Percentiles rank a stretch among this genome's conserved stretches.
Conservation (phyloP, 2,113 vertebrate species). For the Grus americana region DNA sequence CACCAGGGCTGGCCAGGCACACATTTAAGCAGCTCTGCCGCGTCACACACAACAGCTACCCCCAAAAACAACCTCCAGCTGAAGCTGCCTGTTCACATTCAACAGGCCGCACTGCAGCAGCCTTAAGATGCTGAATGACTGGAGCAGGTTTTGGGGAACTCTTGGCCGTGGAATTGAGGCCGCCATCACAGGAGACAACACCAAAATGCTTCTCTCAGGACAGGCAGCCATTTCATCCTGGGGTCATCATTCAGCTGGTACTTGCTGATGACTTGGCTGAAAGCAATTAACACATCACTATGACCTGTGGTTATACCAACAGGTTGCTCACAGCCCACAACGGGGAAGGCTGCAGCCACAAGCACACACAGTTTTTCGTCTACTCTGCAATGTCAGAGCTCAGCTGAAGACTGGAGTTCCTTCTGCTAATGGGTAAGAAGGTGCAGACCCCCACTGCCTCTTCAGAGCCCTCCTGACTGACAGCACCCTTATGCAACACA, state of each 20-base stretch:
- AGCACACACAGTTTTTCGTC: background rate
- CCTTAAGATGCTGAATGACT: fast-evolving
- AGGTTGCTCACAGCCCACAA: background rate
- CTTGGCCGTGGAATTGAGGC: background rate
- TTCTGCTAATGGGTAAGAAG: background rate
- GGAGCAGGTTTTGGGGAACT: background rate
- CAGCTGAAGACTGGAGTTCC: background rate
- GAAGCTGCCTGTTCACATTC: background rate
- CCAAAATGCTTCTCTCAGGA: background rate
- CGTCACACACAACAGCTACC: background rate
- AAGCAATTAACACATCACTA: background rate
- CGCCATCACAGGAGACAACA: background rate
- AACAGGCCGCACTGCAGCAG: fast-evolving
- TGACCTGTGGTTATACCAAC: background rate
- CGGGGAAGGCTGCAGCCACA: background rate
- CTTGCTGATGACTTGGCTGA: background rate
- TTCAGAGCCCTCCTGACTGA: background rate
- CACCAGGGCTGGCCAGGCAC: background rate
- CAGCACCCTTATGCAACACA: background rate
- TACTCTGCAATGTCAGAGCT: background rate
- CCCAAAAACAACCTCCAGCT: background rate
- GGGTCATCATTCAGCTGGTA: background rate
- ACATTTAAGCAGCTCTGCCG: background rate
- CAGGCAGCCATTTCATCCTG: background rate
- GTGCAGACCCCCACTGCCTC: background rate